These are phyloP conservation scores for Tipula helvola DNA, from an alignment of 2,888 invertebrate genomes.

Conservation along the genomic window DNA sequence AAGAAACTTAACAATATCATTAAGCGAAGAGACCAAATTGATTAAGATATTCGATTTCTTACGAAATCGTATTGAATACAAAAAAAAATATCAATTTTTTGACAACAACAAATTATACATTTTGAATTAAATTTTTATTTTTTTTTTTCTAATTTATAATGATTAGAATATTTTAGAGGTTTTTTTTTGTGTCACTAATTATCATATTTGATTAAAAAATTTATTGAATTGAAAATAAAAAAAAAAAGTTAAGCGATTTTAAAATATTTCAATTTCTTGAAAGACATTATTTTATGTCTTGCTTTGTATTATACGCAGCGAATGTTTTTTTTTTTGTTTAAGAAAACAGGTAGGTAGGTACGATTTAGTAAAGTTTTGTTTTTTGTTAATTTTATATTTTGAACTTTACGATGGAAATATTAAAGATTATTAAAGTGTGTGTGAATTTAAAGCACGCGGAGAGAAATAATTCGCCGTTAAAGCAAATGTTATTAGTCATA, in stretches of 20 bases:
- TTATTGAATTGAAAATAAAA: background rate
- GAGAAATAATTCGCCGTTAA: background rate
- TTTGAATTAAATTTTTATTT: background rate
- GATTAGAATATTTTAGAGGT: background rate
- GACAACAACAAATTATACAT: background rate
- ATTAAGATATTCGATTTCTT: constrained; percentile 4
- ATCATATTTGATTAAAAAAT: background rate
- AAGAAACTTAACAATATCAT: constrained; percentile 4
- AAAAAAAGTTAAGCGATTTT: background rate
- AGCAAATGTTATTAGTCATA: background rate
- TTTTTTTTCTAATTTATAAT: background rate
- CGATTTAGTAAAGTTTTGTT: background rate
- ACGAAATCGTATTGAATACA: background rate
- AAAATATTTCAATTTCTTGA: background rate
- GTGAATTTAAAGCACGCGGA: background rate
- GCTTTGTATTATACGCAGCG: background rate
- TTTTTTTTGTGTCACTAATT: background rate
- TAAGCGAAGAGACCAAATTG: background rate
- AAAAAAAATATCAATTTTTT: background rate
- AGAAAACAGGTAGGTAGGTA: background rate
- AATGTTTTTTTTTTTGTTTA: background rate
- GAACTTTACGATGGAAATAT: background rate
- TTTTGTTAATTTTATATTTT: background rate
- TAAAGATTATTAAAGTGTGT: background rate
- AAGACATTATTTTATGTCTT: background rate